phyloP scores from a whole-genome alignment of 2,888 invertebrate genomes.

The Cantharis rufa region DNA sequence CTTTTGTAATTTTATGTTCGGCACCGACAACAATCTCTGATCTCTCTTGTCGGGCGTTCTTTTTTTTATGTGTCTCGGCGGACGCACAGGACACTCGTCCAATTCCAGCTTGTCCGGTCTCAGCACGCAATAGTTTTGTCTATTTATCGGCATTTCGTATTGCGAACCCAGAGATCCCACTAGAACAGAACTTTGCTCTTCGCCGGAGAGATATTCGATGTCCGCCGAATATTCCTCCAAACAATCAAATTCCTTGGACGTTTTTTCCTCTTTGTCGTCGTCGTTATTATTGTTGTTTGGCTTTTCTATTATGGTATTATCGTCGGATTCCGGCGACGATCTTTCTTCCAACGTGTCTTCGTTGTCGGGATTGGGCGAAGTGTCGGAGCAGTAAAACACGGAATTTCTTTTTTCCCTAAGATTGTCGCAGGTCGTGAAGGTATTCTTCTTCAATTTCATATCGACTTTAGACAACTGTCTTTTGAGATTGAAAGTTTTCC shows the following conservation, averaged over 20 bases:
- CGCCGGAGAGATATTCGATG: slow-evolving; percentile 53
- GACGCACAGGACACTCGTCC: slow-evolving; percentile 62
- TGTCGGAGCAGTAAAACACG: slow-evolving; percentile 50
- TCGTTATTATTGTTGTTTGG: slow-evolving; percentile 17
- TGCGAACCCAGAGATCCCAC: slow-evolving; percentile 47
- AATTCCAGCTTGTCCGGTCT: slow-evolving; percentile 71
- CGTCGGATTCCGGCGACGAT: slow-evolving; percentile 49
- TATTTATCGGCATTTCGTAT: slow-evolving; percentile 34
- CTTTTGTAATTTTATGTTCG: slow-evolving; percentile 69
- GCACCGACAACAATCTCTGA: slow-evolving; percentile 75
- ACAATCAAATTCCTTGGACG: slow-evolving; percentile 13
- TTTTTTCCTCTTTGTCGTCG: neutral
- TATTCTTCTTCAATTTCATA: slow-evolving; percentile 69
- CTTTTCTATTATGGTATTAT: slow-evolving; percentile 49
- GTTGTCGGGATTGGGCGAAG: slow-evolving; percentile 38
- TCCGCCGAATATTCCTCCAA: slow-evolving; percentile 47
- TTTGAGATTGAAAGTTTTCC: slow-evolving; percentile 81
- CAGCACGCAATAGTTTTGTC: slow-evolving; percentile 43
- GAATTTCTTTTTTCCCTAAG: slow-evolving; percentile 55
- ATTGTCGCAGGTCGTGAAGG: slow-evolving; percentile 53
- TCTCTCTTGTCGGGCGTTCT: slow-evolving; percentile 61
- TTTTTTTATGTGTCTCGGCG: slow-evolving; percentile 59
- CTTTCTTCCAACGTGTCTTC: slow-evolving; percentile 45
- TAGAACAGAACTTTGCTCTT: slow-evolving; percentile 39
- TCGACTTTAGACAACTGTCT: slow-evolving; percentile 81